Percentiles rank a stretch among this genome's conserved stretches.
Evolutionary conservation across 2,797 vertebrate species (phyloP).

Genomic region (Sebastes matsubarae): DNA sequence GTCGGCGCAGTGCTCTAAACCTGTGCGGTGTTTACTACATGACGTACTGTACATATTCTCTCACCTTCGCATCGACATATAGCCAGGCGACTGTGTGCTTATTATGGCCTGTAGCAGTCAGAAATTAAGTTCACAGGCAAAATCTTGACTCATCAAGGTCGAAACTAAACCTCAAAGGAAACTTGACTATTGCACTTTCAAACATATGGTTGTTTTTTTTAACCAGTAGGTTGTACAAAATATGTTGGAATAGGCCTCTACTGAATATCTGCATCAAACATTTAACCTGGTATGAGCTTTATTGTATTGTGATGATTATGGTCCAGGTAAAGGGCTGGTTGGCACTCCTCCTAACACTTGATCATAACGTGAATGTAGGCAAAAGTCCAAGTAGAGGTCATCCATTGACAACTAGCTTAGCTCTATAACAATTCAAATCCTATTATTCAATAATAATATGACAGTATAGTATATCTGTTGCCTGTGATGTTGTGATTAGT

Average conservation of each 20-base stretch:
- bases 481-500: background rate
- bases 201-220: background rate
- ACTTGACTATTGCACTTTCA: background rate
- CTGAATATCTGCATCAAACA: background rate
- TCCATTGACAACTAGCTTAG: constrained; percentile 14
- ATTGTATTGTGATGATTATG: accelerated
- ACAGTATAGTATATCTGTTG: accelerated
- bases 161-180: background rate
- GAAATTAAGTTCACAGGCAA: background rate
- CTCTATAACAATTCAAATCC: background rate
- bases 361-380: constrained; percentile 42
- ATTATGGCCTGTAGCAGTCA: background rate
- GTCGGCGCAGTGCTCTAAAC: background rate
- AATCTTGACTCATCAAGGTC: background rate
- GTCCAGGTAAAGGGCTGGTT: background rate
- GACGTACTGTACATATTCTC: background rate
- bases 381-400: constrained; percentile 72
- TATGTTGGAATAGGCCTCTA: background rate
- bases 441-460: background rate
- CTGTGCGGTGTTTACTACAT: constrained; percentile 6
- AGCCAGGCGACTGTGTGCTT: background rate
- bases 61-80: background rate
- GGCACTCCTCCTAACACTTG: background rate
- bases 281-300: background rate
- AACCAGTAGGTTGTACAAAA: background rate